A percentile compares a stretch with the other conserved stretches of the same genome.
phyloP scores from a whole-genome alignment of 2,113 vertebrate genomes.

The Dendropsophus ebraccatus region DNA sequence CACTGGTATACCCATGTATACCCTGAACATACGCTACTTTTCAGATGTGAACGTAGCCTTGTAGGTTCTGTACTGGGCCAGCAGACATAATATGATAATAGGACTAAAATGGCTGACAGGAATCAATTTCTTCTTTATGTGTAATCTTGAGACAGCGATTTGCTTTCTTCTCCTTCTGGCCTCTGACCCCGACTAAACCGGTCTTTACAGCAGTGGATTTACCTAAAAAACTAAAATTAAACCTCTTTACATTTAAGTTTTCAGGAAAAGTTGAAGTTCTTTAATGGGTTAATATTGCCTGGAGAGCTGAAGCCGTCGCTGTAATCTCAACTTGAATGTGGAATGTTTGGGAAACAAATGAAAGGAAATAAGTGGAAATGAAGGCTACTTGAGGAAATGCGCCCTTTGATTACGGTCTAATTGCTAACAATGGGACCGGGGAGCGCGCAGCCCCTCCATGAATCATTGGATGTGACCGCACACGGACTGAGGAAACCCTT shows the following conservation, averaged over 20 bases:
- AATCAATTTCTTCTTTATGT: too few species aligned
- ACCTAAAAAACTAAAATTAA: too few species aligned
- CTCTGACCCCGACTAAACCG: too few species aligned
- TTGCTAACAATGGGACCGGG: conserved; percentile 8
- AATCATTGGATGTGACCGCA: not conserved
- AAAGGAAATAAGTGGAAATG: conserved; percentile 48
- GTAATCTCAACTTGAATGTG: conserved; percentile 4
- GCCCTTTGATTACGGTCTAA: conserved; percentile 43
- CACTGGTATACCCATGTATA: too few species aligned
- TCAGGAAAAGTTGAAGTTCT: not conserved
- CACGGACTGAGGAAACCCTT: not conserved
- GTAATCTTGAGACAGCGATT: too few species aligned
- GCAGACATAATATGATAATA: too few species aligned
- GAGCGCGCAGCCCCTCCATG: not conserved
- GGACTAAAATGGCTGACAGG: too few species aligned
- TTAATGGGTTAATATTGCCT: not conserved
- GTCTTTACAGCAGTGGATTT: too few species aligned
- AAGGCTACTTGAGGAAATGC: conserved; percentile 32
- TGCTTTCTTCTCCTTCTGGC: too few species aligned
- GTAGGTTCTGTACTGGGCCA: too few species aligned
- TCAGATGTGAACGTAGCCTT: too few species aligned
- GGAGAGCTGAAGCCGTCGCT: not conserved
- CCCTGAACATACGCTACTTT: too few species aligned
- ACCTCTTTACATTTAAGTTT: not conserved
- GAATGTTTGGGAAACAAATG: conserved; percentile 51